A percentile compares a stretch with the other conserved stretches of the same genome.
phyloP scores from a whole-genome alignment of 2,888 invertebrate species.

The Magallana nippona region DNA sequence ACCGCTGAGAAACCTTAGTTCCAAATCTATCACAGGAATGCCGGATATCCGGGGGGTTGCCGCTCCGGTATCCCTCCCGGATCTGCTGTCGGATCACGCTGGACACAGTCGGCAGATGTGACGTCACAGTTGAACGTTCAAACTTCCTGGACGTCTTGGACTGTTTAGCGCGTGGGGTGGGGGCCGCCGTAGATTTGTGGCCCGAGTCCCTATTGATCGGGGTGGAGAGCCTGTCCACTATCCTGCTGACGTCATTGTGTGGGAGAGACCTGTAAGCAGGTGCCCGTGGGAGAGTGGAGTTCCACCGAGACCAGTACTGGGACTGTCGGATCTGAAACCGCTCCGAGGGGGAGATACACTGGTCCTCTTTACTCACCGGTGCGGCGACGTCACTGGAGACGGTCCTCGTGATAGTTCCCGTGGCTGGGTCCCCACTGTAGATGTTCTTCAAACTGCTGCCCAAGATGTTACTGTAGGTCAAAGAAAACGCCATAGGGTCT shows the following conservation, averaged over 20 bases:
- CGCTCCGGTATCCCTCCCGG: background rate
- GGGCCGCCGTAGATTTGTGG: background rate
- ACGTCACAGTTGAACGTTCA: background rate
- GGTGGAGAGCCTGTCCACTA: conserved; percentile 29
- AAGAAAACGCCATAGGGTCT: conserved; percentile 15
- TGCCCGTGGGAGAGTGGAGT: conserved; percentile 20
- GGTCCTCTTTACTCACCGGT: background rate
- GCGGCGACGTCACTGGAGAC: background rate
- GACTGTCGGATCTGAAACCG: conserved; percentile 2
- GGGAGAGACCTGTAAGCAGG: conserved; percentile 33
- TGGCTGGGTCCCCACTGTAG: conserved; percentile 15
- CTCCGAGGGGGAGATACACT: conserved; percentile 15
- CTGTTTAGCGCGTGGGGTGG: background rate
- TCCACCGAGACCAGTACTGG: conserved; percentile 16
- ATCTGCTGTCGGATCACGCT: conserved; percentile 28
- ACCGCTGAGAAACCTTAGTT: conserved; percentile 29
- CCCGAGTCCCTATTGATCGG: background rate
- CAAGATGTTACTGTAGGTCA: conserved; percentile 29
- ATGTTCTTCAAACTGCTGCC: conserved; percentile 33
- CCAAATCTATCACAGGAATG: conserved; percentile 33
- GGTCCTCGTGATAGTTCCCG: background rate
- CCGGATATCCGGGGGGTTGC: conserved; percentile 10
- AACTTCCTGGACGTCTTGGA: background rate
- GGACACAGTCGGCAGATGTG: conserved; percentile 30
- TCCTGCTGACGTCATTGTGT: background rate